phyloP scores from a whole-genome alignment of 2,888 invertebrate genomes.

The Emmelina monodactyla region DNA sequence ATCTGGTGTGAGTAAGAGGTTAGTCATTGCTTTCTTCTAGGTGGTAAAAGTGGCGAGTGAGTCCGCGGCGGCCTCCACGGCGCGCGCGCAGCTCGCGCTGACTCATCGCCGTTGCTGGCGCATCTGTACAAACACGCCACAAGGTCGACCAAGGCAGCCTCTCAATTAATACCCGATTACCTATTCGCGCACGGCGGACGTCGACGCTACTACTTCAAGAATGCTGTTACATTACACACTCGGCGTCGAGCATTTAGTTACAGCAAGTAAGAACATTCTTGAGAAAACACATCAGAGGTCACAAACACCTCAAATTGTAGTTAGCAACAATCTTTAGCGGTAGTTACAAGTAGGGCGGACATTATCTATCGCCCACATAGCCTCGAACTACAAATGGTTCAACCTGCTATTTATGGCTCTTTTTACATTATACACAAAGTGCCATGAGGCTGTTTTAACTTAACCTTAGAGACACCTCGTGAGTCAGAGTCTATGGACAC shows the following conservation, averaged over 20 bases:
- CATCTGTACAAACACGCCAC: slow-evolving; percentile 44
- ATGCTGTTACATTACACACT: no score
- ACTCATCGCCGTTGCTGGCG: slow-evolving; percentile 13
- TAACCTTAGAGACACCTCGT: no score
- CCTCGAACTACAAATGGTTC: slow-evolving; percentile 5
- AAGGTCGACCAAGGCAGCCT: slow-evolving; percentile 40
- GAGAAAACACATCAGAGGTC: no score
- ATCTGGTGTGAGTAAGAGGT: no score
- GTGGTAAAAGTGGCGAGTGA: slow-evolving; percentile 6
- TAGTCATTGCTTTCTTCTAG: slow-evolving; percentile 3
- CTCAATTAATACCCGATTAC: slow-evolving; percentile 28
- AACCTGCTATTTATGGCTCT: background rate
- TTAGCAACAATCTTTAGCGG: no score
- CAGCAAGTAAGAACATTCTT: no score
- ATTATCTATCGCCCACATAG: slow-evolving; percentile 44
- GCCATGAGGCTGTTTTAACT: background rate
- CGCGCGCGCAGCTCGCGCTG: slow-evolving; percentile 19
- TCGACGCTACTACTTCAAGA: no score
- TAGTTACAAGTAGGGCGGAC: no score
- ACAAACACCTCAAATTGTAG: no score
- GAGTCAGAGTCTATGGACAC: no score
- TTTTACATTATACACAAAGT: background rate
- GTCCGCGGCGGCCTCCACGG: slow-evolving; percentile 4
- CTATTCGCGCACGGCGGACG: no score
- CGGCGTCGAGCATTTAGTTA: no score